Evolutionary conservation across 64 coral and sea anemone species (phyloP), one percentile per base, ranked within the genome.

Genomic region (Montipora sp.): DNA sequence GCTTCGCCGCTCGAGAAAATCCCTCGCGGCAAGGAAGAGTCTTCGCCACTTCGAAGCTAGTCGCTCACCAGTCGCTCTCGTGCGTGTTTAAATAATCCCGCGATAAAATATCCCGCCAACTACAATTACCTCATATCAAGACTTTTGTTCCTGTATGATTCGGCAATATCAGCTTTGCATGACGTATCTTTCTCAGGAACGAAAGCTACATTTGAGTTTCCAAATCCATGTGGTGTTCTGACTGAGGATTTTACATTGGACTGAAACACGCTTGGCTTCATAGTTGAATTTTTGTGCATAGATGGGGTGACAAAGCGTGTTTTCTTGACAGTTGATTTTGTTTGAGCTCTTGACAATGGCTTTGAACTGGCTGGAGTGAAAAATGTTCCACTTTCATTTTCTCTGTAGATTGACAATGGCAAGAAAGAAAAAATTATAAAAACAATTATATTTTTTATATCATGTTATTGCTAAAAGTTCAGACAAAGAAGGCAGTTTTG

Each of bases 111-210:
- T 36, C 36, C 36, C 36, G 36, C 15, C 20, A 27, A 8, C 68
- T 48, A 69, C 14, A 68, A 63, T 2, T 50, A 85, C 82, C 82
- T 85, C 65, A 85, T 85, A 22, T 72, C 65, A 51, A 85, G 82
- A 20, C 61, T 71, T 71, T 85, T 85, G 47, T 85, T n/a, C 68
- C 20, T 85, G 63, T 71, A 50, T 5, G 82, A 70, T 18, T 49
- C 49, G 19, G 10, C 9, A 72, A 49, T 50, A n/a, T 71, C 61
- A 85, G 0, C 53, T 59, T 36, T 48, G 9, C 21, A 5, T 8
- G 13, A 16, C 36, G 36, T 36, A 5, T 36, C 57, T 76, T 44
- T 76, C 2, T 9, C 23, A 6, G 45, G 11, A 57, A 11, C 8
- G 1, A 50, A 45, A 16, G 47, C 46, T 5, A 0, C 15, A n/a